phyloP scores from a whole-genome alignment of 1,140 invertebrate genomes.

The Heliconius melpomene region DNA sequence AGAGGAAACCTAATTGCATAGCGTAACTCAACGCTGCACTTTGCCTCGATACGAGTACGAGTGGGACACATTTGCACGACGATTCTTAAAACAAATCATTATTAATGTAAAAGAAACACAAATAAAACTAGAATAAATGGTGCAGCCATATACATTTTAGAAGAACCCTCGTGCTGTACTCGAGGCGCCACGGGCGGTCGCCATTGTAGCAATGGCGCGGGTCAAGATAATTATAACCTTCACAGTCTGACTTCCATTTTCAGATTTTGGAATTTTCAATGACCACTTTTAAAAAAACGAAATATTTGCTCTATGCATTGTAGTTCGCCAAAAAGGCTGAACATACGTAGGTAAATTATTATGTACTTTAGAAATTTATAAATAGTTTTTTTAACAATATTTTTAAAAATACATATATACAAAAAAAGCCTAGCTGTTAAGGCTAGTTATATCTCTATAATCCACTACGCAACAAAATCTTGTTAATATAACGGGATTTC shows the following conservation, averaged over 20 bases:
- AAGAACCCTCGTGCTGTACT: slow-evolving; percentile 34
- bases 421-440: neutral
- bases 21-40: no score
- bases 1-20: no score
- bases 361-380: no score
- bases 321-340: neutral
- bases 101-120: neutral
- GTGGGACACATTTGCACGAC: neutral
- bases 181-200: slow-evolving; percentile 34
- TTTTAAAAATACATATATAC: no score
- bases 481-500: slow-evolving; percentile 14
- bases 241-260: slow-evolving; percentile 37
- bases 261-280: slow-evolving; percentile 24
- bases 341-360: no score
- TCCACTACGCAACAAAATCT: slow-evolving; percentile 17
- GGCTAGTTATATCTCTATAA: neutral
- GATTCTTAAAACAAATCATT: neutral
- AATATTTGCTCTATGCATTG: neutral
- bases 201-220: slow-evolving; percentile 40
- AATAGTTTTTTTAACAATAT: no score
- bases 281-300: neutral
- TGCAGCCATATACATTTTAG: slow-evolving; percentile 30
- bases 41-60: no score
- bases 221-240: slow-evolving; percentile 48
- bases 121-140: slow-evolving; percentile 35